Percentiles rank a stretch among this genome's conserved stretches.
Evolutionary conservation across 2,888 invertebrate genomes (phyloP).

Genomic region (Chydorus sphaericus): DNA sequence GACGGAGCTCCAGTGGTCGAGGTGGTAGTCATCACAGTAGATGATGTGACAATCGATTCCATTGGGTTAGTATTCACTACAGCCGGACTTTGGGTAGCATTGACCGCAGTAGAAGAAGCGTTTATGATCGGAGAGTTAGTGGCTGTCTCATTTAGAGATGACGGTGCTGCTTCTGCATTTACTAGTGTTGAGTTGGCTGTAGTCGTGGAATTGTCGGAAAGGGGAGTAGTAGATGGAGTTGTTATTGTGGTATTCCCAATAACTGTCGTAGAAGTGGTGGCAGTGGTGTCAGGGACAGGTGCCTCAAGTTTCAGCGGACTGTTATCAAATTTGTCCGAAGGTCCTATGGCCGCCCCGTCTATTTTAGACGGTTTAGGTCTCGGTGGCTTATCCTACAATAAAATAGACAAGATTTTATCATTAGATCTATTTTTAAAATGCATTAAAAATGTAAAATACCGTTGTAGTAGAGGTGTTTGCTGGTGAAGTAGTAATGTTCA

Average conservation of each 20-base stretch:
- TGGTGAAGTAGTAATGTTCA: too few relatives aligned
- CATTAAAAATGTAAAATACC: too few relatives aligned
- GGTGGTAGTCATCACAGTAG: background rate
- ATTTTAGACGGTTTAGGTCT: slow-evolving; percentile 20
- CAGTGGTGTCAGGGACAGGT: background rate
- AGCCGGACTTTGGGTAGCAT: background rate
- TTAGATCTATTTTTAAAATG: too few relatives aligned
- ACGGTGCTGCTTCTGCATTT: too few relatives aligned
- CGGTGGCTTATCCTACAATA: too few relatives aligned
- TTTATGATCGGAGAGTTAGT: too few relatives aligned
- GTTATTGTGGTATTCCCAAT: background rate
- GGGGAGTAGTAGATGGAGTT: background rate
- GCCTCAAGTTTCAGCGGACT: background rate
- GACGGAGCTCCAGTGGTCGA: background rate
- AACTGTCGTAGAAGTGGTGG: background rate
- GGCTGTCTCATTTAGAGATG: too few relatives aligned
- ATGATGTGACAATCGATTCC: background rate
- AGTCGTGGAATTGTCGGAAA: background rate
- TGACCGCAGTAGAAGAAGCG: too few relatives aligned
- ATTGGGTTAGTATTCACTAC: background rate
- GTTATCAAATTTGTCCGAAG: background rate
- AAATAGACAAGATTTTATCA: too few relatives aligned
- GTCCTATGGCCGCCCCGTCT: slow-evolving; percentile 15
- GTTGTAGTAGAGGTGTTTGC: too few relatives aligned
- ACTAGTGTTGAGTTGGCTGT: background rate